These are phyloP conservation scores for Amblyjoppa fuscipennis DNA, from an alignment of 2,888 invertebrate genomes.

Conservation along the genomic window DNA sequence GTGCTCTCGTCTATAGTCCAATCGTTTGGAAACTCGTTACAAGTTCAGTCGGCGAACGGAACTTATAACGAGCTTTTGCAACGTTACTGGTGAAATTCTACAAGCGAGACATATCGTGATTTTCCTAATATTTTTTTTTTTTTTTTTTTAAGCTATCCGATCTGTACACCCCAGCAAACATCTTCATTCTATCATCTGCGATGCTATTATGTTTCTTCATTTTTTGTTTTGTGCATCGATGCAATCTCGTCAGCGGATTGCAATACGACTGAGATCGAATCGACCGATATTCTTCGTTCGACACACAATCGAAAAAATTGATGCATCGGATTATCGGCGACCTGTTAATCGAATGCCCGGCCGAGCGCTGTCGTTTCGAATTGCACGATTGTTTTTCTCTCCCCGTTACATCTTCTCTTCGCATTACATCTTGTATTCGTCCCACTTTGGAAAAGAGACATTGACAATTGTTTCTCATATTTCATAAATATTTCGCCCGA, in stretches of 20 bases:
- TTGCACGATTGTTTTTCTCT: slow-evolving; percentile 15
- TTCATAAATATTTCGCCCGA: background rate
- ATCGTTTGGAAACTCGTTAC: slow-evolving; percentile 70
- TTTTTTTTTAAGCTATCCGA: background rate
- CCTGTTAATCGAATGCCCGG: slow-evolving; percentile 67
- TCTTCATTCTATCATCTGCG: slow-evolving; percentile 5
- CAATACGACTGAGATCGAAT: slow-evolving; percentile 29
- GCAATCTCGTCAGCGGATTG: slow-evolving; percentile 24
- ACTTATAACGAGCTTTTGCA: slow-evolving; percentile 21
- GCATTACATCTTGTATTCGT: background rate
- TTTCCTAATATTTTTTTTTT: slow-evolving; percentile 23
- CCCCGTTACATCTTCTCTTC: background rate
- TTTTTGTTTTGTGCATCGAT: slow-evolving; percentile 36
- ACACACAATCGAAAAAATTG: slow-evolving; percentile 37
- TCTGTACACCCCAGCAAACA: background rate
- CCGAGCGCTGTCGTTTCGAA: slow-evolving; percentile 22
- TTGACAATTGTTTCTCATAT: background rate
- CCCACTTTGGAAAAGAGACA: background rate
- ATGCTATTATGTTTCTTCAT: slow-evolving; percentile 25
- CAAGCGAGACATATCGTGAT: slow-evolving; percentile 9
- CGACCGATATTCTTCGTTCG: slow-evolving; percentile 42
- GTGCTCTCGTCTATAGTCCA: slow-evolving; percentile 61
- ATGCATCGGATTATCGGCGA: slow-evolving; percentile 40
- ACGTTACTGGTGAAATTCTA: background rate
- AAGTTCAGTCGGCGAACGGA: slow-evolving; percentile 42